Conservation (phyloP, 1,140 invertebrate species). For the Acromyrmex charruanus region DNA sequence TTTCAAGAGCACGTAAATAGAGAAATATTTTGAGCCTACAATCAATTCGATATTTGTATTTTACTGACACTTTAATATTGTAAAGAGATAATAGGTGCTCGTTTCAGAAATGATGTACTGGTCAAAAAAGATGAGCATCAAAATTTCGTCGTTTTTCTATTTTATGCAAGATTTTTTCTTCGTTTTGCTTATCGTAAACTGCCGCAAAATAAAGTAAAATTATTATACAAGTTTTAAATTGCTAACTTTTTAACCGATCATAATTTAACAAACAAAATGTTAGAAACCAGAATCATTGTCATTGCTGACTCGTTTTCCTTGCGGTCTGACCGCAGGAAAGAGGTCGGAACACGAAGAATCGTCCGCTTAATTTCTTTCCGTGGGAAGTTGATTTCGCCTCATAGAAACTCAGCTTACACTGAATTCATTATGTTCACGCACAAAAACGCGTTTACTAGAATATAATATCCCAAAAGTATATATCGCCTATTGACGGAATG, state of each 20-base stretch:
- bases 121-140: too few relatives aligned
- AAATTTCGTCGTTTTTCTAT: too few relatives aligned
- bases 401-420: neutral
- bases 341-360: neutral
- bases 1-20: too few relatives aligned
- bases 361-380: conserved; percentile 26
- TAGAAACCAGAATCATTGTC: conserved; percentile 21
- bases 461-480: too few relatives aligned
- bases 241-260: neutral
- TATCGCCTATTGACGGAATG: too few relatives aligned
- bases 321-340: conserved; percentile 20
- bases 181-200: neutral
- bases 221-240: neutral
- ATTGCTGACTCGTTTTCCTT: conserved; percentile 1
- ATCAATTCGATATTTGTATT: too few relatives aligned
- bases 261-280: conserved; percentile 5
- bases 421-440: neutral
- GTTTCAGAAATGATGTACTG: too few relatives aligned
- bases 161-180: neutral
- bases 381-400: neutral
- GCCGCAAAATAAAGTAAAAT: neutral
- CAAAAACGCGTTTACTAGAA: too few relatives aligned
- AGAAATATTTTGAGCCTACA: too few relatives aligned
- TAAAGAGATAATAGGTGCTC: too few relatives aligned
- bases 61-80: too few relatives aligned